phyloP scores from a whole-genome alignment of 2,888 invertebrate species.

The Heliothis peltigera region DNA sequence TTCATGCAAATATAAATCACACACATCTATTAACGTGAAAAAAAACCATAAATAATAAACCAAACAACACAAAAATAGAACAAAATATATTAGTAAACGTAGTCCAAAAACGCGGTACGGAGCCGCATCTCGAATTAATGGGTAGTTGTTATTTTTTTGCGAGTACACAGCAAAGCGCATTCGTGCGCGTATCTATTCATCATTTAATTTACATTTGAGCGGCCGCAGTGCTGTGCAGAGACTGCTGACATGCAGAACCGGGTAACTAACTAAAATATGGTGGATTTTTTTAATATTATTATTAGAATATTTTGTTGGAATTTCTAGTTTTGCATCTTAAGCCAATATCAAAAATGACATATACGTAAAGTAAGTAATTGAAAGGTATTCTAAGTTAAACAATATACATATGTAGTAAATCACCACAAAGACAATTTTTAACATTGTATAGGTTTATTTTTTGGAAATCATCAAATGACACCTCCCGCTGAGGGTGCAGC shows the following conservation, averaged over 20 bases:
- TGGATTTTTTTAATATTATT: not conserved
- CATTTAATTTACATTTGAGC: constrained; percentile 88
- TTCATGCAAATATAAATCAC: too few relatives aligned
- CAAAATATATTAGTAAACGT: constrained; percentile 47
- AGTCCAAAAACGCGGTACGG: constrained; percentile 56
- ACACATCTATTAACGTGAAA: too few relatives aligned
- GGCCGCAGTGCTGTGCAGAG: constrained; percentile 67
- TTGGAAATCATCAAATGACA: too few relatives aligned
- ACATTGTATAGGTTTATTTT: too few relatives aligned
- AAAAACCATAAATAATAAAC: constrained; percentile 36
- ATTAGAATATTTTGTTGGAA: too few relatives aligned
- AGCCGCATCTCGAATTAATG: constrained; percentile 76
- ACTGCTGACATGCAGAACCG: constrained; percentile 27
- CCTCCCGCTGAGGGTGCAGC: too few relatives aligned
- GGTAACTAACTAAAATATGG: constrained; percentile 12
- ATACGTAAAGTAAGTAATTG: too few relatives aligned
- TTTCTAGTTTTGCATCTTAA: too few relatives aligned
- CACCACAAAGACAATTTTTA: too few relatives aligned
- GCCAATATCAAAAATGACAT: too few relatives aligned
- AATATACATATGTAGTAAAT: too few relatives aligned
- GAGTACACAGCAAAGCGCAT: constrained; percentile 75
- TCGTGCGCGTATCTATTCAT: constrained; percentile 84
- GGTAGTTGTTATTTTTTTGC: constrained; percentile 73
- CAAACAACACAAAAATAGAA: constrained; percentile 52
- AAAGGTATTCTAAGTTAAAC: too few relatives aligned